A percentile compares a stretch with the other conserved stretches of the same genome.
Evolutionary conservation across 1,140 invertebrate genomes (phyloP).

Genomic region (Drosophila sturtevanti): DNA sequence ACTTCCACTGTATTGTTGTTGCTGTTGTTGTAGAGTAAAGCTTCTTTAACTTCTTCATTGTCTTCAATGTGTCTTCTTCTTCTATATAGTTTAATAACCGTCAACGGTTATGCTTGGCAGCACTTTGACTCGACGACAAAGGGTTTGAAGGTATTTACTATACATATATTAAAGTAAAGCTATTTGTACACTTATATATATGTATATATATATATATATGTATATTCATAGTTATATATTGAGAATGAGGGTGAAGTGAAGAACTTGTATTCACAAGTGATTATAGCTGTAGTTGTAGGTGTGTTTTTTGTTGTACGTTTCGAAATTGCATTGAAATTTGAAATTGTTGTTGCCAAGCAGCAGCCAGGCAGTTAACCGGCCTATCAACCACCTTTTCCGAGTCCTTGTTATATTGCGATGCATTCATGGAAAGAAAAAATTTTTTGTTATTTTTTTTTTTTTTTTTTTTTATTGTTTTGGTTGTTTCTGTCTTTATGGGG

Average conservation of each 20-base stretch:
- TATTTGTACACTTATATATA: conserved; percentile 30
- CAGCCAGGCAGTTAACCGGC: background rate
- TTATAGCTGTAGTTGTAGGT: conserved; percentile 6
- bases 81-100: conserved; percentile 17
- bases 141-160: conserved; percentile 23
- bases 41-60: background rate
- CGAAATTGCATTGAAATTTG: conserved; percentile 44
- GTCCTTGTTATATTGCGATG: conserved; percentile 2
- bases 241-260: background rate
- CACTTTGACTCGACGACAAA: conserved; percentile 8
- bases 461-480: no score
- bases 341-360: conserved; percentile 25
- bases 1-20: no score
- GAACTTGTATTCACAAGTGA: no score
- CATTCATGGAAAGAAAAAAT: no score
- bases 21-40: no score
- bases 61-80: background rate
- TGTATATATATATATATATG: no score
- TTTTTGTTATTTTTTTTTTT: no score
- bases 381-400: conserved; percentile 7
- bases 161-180: conserved; percentile 29
- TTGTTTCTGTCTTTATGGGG: no score
- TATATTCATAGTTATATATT: no score
- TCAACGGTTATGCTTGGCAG: conserved; percentile 16
- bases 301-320: background rate